A percentile compares a stretch with the other conserved stretches of the same genome.
Evolutionary conservation across 2,888 invertebrate genomes (phyloP).

Genomic region (Molorchus minor): DNA sequence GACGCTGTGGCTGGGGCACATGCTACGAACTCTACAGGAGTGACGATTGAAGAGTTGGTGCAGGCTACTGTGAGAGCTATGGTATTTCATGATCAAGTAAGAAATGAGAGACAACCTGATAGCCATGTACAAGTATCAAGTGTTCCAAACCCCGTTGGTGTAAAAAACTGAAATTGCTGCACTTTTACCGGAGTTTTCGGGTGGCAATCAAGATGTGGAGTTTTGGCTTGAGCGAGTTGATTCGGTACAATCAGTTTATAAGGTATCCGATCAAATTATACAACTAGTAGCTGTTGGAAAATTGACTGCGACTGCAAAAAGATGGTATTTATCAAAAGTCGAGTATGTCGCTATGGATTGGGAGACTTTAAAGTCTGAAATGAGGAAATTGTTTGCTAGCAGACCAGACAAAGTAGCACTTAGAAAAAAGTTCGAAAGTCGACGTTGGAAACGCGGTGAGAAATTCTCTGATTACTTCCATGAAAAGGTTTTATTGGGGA

Average conservation of each 20-base stretch:
- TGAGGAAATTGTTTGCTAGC: not conserved
- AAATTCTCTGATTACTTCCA: slow-evolving; percentile 3
- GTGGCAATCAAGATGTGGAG: slow-evolving; percentile 15
- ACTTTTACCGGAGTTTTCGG: slow-evolving; percentile 22
- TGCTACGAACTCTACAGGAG: no score
- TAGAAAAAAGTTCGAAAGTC: not conserved
- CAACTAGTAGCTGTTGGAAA: no score
- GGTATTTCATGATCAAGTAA: slow-evolving; percentile 12
- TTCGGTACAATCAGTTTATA: not conserved
- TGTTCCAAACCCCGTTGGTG: no score
- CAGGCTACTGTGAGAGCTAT: slow-evolving; percentile 19
- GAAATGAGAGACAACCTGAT: not conserved
- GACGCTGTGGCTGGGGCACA: no score
- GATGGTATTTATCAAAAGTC: not conserved
- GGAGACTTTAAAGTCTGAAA: not conserved
- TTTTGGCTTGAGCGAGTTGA: slow-evolving; percentile 16
- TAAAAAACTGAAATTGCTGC: slow-evolving; percentile 20
- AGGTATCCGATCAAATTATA: not conserved
- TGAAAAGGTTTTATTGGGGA: not conserved
- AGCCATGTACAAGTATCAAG: not conserved
- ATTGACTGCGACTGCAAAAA: no score
- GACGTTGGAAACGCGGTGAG: not conserved
- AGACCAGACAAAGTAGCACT: not conserved
- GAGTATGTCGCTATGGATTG: not conserved
- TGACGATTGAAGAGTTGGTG: slow-evolving; percentile 3